Base-by-base conservation (phyloP, 2,888 invertebrate species). In the Drosophila pseudotakahashii region DNA sequence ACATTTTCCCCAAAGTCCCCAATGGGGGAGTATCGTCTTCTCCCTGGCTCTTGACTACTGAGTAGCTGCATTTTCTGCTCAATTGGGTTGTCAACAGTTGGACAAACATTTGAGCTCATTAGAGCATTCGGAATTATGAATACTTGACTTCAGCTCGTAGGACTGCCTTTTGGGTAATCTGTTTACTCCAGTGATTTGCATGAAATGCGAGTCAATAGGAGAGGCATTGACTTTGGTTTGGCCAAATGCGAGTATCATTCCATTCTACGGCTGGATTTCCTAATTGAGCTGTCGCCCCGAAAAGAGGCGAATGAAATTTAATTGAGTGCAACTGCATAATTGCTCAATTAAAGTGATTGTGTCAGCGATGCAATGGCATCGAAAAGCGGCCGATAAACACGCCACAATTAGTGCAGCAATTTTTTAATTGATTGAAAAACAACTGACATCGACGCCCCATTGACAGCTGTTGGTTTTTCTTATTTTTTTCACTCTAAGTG, bases 91-190 rank as follows among this genome's bases (percentile, higher is more conserved):
- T 85, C 85, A 87, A 74, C 78, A 84, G 76, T 82, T 78, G 78
- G 81, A 77, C 84, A 87, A 84, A 87, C 84, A 89, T 85, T 85
- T 70, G 75, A 37, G 81, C 81, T 89, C 76, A 89, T 85, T 89
- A 84, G 84, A 74, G 75, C 76, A 72, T 55, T 70, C 50, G 64
- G 77, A 76, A 88, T 81, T 88, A 88, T 85, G 88, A 88, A 83
- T 81, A 82, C 86, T 79, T 79, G 79, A 66, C 76, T 76, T 79
- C 47, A 58, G 63, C 44, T 30, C 37, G 36, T n/a, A 32, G 26
- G 42, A n/a, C 30, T 51, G 48, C 37, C 50, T 47, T 19, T 44
- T 26, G 47, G 57, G 34, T 55, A 64, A 44, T 66, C 64, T 45
- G 68, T 66, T 68, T 63, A 67, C 57, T 58, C 55, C 69, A 73